Conservation (phyloP, 1,140 invertebrate genomes). For the Muscidifurax raptorellus region DNA sequence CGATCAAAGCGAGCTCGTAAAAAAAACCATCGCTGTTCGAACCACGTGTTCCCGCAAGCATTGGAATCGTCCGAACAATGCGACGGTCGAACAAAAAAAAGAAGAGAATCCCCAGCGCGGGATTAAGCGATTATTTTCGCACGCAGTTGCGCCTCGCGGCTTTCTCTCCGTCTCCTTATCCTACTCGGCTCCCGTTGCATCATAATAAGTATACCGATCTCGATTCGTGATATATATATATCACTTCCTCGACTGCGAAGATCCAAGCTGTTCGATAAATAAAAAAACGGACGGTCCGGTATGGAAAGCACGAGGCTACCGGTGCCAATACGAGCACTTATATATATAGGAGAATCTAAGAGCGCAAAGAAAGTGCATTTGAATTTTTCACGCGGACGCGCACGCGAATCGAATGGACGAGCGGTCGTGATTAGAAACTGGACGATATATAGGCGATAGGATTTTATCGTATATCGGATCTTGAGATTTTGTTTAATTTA, state of each 20-base stretch:
- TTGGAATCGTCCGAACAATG: too few species aligned
- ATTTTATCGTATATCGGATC: too few species aligned
- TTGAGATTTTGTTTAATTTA: background rate
- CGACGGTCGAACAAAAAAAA: background rate
- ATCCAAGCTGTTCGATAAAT: background rate
- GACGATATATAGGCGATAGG: too few species aligned
- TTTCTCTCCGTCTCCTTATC: background rate
- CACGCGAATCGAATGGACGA: background rate
- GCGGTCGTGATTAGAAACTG: background rate
- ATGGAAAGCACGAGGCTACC: slow-evolving; percentile 5
- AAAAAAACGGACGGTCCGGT: background rate
- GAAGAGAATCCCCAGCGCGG: background rate
- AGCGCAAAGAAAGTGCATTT: slow-evolving; percentile 32
- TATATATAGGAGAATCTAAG: background rate
- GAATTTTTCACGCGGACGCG: slow-evolving; percentile 5
- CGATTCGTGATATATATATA: background rate
- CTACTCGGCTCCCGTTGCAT: background rate
- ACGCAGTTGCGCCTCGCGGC: slow-evolving; percentile 25
- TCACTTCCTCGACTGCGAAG: background rate
- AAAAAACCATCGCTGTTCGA: too few species aligned
- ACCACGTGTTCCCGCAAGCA: too few species aligned
- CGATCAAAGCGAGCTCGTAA: too few species aligned
- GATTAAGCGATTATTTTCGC: slow-evolving; percentile 47
- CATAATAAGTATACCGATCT: background rate
- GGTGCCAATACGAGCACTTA: background rate